These are phyloP conservation scores for Beroe forskalii DNA, from an alignment of 37 sponge, comb jelly and placozoan genomes.

Conservation along the genomic window DNA sequence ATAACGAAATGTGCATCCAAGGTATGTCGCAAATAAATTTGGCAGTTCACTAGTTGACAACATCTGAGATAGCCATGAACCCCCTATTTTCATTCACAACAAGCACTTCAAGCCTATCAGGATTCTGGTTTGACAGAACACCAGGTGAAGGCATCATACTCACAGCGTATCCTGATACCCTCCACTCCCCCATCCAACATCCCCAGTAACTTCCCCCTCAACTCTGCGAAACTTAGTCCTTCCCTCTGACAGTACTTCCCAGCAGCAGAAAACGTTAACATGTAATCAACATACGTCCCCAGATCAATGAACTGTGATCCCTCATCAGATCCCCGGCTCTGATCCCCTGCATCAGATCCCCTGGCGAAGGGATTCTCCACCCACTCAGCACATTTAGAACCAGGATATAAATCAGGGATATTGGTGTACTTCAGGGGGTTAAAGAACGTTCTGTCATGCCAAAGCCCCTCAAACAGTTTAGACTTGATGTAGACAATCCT, in stretches of 20 bases:
- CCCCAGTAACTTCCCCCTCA: slow-evolving; percentile 3
- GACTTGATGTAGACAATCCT: background rate
- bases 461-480: background rate
- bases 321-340: too few relatives aligned
- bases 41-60: too few relatives aligned
- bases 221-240: background rate
- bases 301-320: too few relatives aligned
- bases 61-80: too few relatives aligned
- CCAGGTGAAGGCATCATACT: background rate
- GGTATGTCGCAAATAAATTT: too few relatives aligned
- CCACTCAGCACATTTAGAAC: too few relatives aligned
- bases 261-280: slow-evolving; percentile 2
- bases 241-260: background rate
- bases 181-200: background rate
- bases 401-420: background rate
- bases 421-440: slow-evolving; percentile 17
- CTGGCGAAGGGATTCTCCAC: background rate
- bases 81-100: too few relatives aligned
- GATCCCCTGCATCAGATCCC: too few relatives aligned
- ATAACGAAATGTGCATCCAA: too few relatives aligned
- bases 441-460: slow-evolving; percentile 1
- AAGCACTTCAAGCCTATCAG: too few relatives aligned
- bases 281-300: slow-evolving; percentile 25
- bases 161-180: background rate
- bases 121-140: background rate